Percentiles rank a stretch among this genome's conserved stretches.
Evolutionary conservation across 2,797 vertebrate species (phyloP).

Genomic region (Sylvia borin): DNA sequence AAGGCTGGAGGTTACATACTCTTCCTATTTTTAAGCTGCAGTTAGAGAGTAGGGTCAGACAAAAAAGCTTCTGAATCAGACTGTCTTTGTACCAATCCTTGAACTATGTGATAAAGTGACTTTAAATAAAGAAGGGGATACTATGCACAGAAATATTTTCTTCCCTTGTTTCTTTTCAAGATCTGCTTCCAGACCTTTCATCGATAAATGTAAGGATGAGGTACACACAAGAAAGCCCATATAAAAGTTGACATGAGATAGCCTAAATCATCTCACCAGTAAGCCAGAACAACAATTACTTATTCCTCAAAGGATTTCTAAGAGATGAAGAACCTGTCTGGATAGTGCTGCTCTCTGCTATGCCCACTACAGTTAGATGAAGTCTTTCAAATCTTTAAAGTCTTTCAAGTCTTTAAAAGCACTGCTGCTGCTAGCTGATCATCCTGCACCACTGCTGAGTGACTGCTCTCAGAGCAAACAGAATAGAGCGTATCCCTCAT

Average conservation of each 20-base stretch:
- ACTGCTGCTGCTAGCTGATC: background rate
- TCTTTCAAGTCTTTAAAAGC: background rate
- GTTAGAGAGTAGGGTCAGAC: background rate
- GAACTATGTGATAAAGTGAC: background rate
- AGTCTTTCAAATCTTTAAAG: background rate
- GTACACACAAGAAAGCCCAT: background rate
- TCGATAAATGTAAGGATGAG: background rate
- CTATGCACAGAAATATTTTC: background rate
- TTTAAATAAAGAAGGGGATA: background rate
- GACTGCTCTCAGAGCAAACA: background rate
- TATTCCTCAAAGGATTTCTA: background rate
- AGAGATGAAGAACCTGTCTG: background rate
- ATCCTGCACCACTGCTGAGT: background rate
- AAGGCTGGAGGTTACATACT: background rate
- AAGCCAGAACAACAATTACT: background rate
- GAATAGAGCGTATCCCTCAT: background rate
- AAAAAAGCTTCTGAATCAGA: background rate
- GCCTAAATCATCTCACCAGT: background rate
- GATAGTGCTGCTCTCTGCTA: background rate
- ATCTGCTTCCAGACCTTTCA: background rate
- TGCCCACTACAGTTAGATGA: background rate
- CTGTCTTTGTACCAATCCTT: background rate
- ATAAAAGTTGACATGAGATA: background rate
- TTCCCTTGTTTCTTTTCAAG: background rate
- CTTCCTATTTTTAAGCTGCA: background rate